A percentile compares a stretch with the other conserved stretches of the same genome.
These are phyloP conservation scores for Parthenolecanium corni DNA, from an alignment of 2,888 invertebrate genomes.

Conservation along the genomic window DNA sequence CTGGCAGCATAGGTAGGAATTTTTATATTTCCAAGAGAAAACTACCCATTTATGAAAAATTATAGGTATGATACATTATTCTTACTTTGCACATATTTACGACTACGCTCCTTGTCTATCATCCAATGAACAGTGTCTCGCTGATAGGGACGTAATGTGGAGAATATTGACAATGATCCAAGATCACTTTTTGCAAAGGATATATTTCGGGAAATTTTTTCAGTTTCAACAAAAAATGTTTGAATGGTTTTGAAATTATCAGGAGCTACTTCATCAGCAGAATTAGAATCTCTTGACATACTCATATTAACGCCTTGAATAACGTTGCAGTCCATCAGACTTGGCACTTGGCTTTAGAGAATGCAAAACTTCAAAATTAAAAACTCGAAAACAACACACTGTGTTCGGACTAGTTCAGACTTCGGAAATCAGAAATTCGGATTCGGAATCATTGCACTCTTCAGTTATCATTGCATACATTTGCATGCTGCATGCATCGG, in stretches of 20 bases:
- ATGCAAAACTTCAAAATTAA: no score
- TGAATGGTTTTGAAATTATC: constrained; percentile 12
- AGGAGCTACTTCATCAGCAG: not conserved
- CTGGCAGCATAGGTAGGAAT: no score
- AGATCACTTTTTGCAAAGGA: not conserved
- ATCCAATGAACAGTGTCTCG: constrained; percentile 56
- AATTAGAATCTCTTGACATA: no score
- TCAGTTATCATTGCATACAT: no score
- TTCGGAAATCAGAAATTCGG: no score
- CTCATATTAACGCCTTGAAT: no score
- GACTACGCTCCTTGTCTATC: constrained; percentile 45
- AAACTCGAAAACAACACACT: no score
- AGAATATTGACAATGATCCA: constrained; percentile 42
- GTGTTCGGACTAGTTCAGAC: no score
- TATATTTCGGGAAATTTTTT: not conserved
- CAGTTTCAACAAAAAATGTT: constrained; percentile 1
- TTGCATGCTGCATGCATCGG: no score
- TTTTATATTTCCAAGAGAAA: not conserved
- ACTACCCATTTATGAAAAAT: not conserved
- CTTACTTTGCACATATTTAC: not conserved
- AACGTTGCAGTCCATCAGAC: no score
- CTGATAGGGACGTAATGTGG: constrained; percentile 53
- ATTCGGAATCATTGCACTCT: no score
- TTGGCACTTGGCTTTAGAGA: no score
- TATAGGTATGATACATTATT: not conserved